Percentiles rank a stretch among this genome's conserved stretches.
Evolutionary conservation across 2,113 vertebrate species (phyloP).

Genomic region (Hepsetus odoe): DNA sequence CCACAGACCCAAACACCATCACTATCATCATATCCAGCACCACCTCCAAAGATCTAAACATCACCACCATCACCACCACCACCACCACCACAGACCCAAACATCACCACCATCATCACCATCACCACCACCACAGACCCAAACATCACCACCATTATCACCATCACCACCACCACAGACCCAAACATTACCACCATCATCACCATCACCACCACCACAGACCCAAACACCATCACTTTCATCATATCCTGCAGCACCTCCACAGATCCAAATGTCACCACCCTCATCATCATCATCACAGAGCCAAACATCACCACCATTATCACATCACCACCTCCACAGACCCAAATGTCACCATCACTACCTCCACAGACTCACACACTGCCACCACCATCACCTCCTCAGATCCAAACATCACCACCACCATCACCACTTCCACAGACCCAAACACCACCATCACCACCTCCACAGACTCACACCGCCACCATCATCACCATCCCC

Average conservation of each 20-base stretch:
- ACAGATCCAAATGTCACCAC: neutral
- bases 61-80: neutral
- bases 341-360: neutral
- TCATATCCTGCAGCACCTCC: neutral
- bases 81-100: neutral
- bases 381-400: neutral
- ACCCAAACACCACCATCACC: too few relatives aligned
- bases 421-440: too few relatives aligned
- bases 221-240: neutral
- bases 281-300: neutral
- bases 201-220: neutral
- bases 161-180: neutral
- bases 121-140: too few relatives aligned
- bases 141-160: neutral
- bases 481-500: too few relatives aligned
- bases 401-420: neutral
- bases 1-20: neutral
- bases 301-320: too few relatives aligned
- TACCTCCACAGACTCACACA: neutral
- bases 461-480: too few relatives aligned
- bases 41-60: too few relatives aligned
- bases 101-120: too few relatives aligned
- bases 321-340: too few relatives aligned
- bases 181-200: neutral
- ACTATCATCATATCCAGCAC: neutral